phyloP scores from a whole-genome alignment of 2,888 invertebrate genomes.

The Trilocha varians region DNA sequence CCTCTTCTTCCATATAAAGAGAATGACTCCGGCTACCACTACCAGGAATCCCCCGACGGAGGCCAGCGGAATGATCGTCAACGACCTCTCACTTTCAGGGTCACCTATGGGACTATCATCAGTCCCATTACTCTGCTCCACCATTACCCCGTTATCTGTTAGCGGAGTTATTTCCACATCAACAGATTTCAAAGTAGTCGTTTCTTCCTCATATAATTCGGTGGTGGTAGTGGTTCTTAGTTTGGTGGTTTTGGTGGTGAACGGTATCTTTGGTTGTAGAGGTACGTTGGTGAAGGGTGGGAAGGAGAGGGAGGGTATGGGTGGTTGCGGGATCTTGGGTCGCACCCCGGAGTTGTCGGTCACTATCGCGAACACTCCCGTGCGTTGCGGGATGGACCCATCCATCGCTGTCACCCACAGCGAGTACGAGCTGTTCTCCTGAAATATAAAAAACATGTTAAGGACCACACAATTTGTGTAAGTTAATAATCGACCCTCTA shows the following conservation, averaged over 20 bases:
- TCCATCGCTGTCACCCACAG: conserved; percentile 60
- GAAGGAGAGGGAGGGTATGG: conserved; percentile 33
- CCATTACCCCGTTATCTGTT: conserved; percentile 25
- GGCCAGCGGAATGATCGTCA: conserved; percentile 80
- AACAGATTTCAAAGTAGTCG: conserved; percentile 21
- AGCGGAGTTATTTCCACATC: conserved; percentile 30
- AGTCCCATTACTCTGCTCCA: conserved; percentile 32
- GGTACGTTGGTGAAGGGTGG: conserved; percentile 26
- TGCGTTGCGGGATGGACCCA: conserved; percentile 53
- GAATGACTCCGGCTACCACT: conserved; percentile 77
- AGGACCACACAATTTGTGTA: not conserved
- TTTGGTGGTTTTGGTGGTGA: conserved; percentile 42
- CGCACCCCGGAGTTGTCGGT: conserved; percentile 43
- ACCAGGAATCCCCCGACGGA: conserved; percentile 80
- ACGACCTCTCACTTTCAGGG: conserved; percentile 66
- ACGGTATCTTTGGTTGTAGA: conserved; percentile 29
- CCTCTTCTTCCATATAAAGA: conserved; percentile 81
- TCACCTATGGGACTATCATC: conserved; percentile 41
- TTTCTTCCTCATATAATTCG: conserved; percentile 37
- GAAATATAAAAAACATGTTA: conserved; percentile 20
- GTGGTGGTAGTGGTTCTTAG: conserved; percentile 22
- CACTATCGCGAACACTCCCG: conserved; percentile 53
- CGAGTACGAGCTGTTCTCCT: conserved; percentile 59
- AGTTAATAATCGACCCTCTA: too few relatives aligned
- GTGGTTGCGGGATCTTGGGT: conserved; percentile 43